Evolutionary conservation across 2,888 invertebrate genomes (phyloP), one percentile per base, ranked within the genome.

Genomic region (Sipha maydis): DNA sequence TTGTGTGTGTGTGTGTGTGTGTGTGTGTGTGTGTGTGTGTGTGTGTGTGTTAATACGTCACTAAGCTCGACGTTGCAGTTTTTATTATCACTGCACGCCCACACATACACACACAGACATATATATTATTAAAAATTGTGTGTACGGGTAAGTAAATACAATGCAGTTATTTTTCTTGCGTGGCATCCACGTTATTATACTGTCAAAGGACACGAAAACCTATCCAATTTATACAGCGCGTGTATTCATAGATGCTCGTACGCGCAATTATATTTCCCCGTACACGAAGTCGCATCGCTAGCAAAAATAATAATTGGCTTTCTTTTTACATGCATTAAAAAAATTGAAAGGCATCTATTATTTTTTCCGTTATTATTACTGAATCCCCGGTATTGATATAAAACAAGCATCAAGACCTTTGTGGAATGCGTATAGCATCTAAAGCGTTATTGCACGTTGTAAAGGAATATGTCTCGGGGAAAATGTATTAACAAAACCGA

Each of bases 151-250:
- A 48, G 48, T 48, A 48, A 25, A 61, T 61, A 67, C 8, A 67
- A 7, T 67, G 28, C 28, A 14, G 31, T 34, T 41, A 41, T 28
- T 61, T 5, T 71, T 48, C 69, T 56, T 14, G 84, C 25, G 25
- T 67, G 41, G 34, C 21, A 17, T 76, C 14, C 34, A 38, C 8
- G 7, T 34, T 9, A 61, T 69, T 73, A 48, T 48, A 85, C 67
- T 85, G 78, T 28, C 79, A n/a, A 73, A 86, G 14, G 69, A 73
- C 86, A 86, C 86, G 86, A n/a, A 86, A 73, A 71, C 69, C n/a
- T 71, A 28, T 54, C n/a, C 28, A 25, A 71, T 85, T 61, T 61
- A 61, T 61, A 21, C 25, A 21, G 56, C 7, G 61, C 21, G 21
- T 61, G 21, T 34, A 34, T 34, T 3, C 21, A 48, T 14, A 48